Evolutionary conservation across 2,888 invertebrate genomes (phyloP).

Genomic region (Drepana falcataria): DNA sequence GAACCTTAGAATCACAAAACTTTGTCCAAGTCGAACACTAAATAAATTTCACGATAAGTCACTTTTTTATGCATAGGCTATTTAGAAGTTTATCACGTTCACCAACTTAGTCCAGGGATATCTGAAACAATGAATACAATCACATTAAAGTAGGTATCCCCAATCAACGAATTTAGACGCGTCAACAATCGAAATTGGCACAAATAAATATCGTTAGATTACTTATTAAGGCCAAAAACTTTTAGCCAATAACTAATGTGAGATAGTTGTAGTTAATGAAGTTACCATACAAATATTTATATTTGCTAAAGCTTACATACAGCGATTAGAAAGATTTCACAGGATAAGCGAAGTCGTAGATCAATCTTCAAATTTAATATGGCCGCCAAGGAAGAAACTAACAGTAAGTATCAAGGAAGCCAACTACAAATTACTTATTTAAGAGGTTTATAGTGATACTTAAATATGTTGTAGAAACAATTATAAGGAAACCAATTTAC

Average conservation of each 20-base stretch:
- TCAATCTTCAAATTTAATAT: slow-evolving; percentile 59
- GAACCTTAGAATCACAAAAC: slow-evolving; percentile 72
- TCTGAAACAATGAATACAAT: slow-evolving; percentile 55
- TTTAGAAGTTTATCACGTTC: slow-evolving; percentile 73
- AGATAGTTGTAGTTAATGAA: slow-evolving; percentile 4
- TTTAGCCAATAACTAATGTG: slow-evolving; percentile 18
- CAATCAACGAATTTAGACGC: slow-evolving; percentile 42
- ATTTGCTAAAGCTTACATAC: slow-evolving; percentile 13
- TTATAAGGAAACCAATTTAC: not conserved
- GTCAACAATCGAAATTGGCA: slow-evolving; percentile 61
- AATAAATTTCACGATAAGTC: slow-evolving; percentile 73
- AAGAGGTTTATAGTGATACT: too few species aligned
- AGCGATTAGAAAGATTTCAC: slow-evolving; percentile 47
- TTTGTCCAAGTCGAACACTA: slow-evolving; percentile 70
- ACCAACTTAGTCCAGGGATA: slow-evolving; percentile 69
- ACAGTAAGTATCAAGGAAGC: slow-evolving; percentile 8
- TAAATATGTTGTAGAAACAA: too few species aligned
- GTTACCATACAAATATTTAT: slow-evolving; percentile 4
- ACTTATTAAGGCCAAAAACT: slow-evolving; percentile 2
- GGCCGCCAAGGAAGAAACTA: slow-evolving; percentile 49
- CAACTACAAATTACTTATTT: too few species aligned
- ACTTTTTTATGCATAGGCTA: slow-evolving; percentile 71
- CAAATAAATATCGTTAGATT: slow-evolving; percentile 28
- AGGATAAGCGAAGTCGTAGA: slow-evolving; percentile 49
- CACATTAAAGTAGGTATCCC: not conserved